Conservation (phyloP, 2,113 vertebrate species). For the Oreochromis spilurus region DNA sequence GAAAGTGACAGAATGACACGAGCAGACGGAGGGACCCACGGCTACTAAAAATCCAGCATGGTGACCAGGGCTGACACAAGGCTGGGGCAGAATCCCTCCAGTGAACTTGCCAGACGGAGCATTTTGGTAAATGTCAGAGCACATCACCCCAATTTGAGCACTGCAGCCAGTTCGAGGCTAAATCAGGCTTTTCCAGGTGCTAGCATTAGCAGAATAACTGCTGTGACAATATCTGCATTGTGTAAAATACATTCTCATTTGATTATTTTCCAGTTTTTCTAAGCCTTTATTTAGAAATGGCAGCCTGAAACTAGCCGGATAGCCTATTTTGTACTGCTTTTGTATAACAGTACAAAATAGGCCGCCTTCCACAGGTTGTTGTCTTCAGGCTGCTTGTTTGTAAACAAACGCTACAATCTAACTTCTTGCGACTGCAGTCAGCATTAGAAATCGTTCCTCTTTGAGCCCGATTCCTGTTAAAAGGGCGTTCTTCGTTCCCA, state of each 20-base stretch:
- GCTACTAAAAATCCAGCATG: not conserved
- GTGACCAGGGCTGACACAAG: not conserved
- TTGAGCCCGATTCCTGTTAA: not conserved
- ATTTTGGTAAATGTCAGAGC: not conserved
- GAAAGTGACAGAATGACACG: conserved; percentile 20
- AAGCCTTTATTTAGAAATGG: not conserved
- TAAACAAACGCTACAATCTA: not conserved
- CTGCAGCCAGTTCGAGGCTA: not conserved
- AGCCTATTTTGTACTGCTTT: not conserved
- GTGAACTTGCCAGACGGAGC: not conserved
- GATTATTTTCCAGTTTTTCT: not conserved
- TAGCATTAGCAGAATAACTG: not conserved
- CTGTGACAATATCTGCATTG: not conserved
- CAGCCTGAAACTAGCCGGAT: not conserved
- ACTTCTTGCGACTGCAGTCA: not conserved
- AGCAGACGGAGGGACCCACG: not conserved
- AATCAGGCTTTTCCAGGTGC: not conserved
- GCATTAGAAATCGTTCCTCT: not conserved
- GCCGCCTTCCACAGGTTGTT: not conserved
- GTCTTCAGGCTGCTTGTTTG: not conserved
- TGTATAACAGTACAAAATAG: not conserved
- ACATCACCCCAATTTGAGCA: not conserved
- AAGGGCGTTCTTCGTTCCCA: not conserved
- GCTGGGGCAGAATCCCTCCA: not conserved
- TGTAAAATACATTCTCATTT: not conserved